Evolutionary conservation across 2,888 invertebrate species (phyloP).

Genomic region (Cantharis rustica): DNA sequence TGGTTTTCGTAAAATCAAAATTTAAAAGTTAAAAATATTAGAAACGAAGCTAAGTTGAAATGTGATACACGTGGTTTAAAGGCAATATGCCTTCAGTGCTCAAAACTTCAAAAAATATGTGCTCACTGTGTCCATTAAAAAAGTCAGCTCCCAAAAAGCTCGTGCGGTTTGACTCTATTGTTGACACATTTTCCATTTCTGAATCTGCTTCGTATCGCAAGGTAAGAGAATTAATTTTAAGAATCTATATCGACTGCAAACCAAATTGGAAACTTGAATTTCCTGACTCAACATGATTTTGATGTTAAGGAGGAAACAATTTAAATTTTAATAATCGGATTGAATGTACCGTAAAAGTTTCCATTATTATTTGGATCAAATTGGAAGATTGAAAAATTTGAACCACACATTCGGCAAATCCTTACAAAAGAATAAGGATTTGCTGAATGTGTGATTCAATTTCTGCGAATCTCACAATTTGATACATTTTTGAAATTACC

Average conservation of each 20-base stretch:
- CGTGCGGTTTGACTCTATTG: conserved; percentile 66
- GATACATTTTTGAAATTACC: not conserved
- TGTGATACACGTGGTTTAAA: conserved; percentile 17
- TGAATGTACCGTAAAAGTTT: not conserved
- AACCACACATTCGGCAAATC: not conserved
- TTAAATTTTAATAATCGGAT: not conserved
- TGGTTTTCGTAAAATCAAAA: not conserved
- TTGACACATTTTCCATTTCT: conserved; percentile 66
- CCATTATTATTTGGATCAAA: not conserved
- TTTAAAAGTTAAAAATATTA: not conserved
- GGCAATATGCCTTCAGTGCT: conserved; percentile 58
- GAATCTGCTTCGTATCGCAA: conserved; percentile 46
- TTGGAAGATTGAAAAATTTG: not conserved
- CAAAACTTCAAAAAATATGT: conserved; percentile 59
- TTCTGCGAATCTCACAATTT: not conserved
- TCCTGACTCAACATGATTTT: not conserved
- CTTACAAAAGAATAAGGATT: not conserved
- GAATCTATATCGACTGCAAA: not conserved
- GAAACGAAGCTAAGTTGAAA: conserved; percentile 1
- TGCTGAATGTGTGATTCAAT: not conserved
- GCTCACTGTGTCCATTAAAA: conserved; percentile 64
- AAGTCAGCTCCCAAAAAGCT: conserved; percentile 62
- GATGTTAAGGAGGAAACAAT: not conserved
- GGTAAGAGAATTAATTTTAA: conserved; percentile 26
- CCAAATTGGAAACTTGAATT: not conserved